These are phyloP conservation scores for Hippocampus mohnikei DNA, from an alignment of 2,113 vertebrate species.

Conservation along the genomic window DNA sequence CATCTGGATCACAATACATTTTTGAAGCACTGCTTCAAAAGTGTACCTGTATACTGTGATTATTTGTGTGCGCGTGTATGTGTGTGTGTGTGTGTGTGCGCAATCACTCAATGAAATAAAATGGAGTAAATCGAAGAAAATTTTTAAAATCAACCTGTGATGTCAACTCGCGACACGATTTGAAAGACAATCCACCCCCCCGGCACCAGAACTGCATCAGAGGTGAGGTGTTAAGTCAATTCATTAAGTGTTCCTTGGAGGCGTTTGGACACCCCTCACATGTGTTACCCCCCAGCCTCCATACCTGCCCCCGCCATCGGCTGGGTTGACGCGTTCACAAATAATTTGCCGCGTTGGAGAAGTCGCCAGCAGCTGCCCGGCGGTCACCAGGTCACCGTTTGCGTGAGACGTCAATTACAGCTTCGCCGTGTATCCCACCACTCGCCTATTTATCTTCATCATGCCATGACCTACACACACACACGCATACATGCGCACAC, in stretches of 20 bases:
- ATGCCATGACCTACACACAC: constrained; percentile 58
- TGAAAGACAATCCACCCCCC: not conserved
- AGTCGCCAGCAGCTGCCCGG: not conserved
- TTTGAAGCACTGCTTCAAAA: too few relatives aligned
- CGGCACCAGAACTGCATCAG: too few relatives aligned
- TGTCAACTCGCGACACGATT: too few relatives aligned
- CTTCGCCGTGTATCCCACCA: constrained; percentile 54
- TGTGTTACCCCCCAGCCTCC: not conserved
- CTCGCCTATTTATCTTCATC: constrained; percentile 75
- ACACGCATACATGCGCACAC: constrained; percentile 28
- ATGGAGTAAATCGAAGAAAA: too few relatives aligned
- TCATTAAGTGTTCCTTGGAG: not conserved
- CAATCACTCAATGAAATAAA: too few relatives aligned
- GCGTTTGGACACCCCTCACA: not conserved
- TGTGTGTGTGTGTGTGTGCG: too few relatives aligned
- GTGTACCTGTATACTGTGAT: too few relatives aligned
- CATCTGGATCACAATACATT: too few relatives aligned
- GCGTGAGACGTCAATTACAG: constrained; percentile 74
- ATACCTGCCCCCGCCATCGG: too few relatives aligned
- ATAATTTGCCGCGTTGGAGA: not conserved
- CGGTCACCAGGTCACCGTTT: constrained; percentile 63
- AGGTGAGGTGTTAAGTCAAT: not conserved
- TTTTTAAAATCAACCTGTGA: too few relatives aligned
- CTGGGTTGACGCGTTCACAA: not conserved
- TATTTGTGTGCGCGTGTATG: too few relatives aligned